Base-by-base conservation (phyloP, 2,888 invertebrate genomes). In the Pristionchus arcanus region DNA sequence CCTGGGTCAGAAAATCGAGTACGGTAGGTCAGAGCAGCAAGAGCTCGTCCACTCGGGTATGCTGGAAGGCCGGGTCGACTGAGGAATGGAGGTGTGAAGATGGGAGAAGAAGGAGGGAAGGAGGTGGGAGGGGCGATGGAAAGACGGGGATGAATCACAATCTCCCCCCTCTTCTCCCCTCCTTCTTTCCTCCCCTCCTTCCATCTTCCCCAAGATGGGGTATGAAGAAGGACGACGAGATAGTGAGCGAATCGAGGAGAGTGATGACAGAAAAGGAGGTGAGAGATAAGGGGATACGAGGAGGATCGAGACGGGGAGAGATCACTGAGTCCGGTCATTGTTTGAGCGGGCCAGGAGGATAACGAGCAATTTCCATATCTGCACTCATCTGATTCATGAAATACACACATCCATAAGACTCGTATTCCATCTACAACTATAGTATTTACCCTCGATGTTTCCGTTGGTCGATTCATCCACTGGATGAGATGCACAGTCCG, bases 1-100 rank as follows among this genome's bases (percentile, higher is more conserved):
- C 11, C 42, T 13, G 49, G 77, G 49, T 49, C 37, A 42, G 21
- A 25, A 5, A 9, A 19, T 11, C 42, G 59, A 28, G 68, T n/a
- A 42, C 42, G 49, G 77, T n/a, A 42, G 77, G 49, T 49, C 77
- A 77, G 4, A 66, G 74, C 31, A 59, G 59, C 59, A 0, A 68
- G 68, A 28, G 31, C 25, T 0, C 71, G 34, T n/a, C 71, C 71
- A 71, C 71, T 71, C 71, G 34, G 71, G 71, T 34, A 34, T 34
- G 19, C 31, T 19, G 34, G 68, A 9, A 19, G 74, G 37, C 74
- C 37, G n/a, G 74, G 21, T 77, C n/a, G 77, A 77, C 37, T 84
- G 84, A 84, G 84, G 59, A 55, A 11, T 55, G 81, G 81, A 25
- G 71, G 84, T 55, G 84, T 31, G 84, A 84, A 59, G 59, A 59